Percentiles rank a stretch among this genome's conserved stretches.
These are phyloP conservation scores for Calypte anna DNA, from an alignment of 2,113 vertebrate species.

Conservation along the genomic window DNA sequence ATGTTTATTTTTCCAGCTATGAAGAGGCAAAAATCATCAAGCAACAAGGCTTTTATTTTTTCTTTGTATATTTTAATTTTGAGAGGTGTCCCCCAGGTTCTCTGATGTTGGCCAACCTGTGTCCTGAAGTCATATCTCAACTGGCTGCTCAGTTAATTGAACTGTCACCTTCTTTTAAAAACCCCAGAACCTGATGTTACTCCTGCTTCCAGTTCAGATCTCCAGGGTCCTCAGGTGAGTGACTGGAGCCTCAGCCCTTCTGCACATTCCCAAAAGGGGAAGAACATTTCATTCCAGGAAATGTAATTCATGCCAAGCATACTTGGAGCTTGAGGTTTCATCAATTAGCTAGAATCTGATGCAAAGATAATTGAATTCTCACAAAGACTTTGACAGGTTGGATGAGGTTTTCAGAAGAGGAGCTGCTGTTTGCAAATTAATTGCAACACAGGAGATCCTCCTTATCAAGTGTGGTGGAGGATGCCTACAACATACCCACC, in stretches of 20 bases:
- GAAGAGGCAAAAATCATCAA: not conserved
- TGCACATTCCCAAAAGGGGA: not conserved
- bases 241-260: not conserved
- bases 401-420: not conserved
- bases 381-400: not conserved
- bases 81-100: not conserved
- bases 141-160: constrained; percentile 35
- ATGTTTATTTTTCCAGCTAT: constrained; percentile 1
- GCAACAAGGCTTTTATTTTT: not conserved
- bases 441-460: not conserved
- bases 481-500: not conserved
- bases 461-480: not conserved
- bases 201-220: not conserved
- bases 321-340: not conserved
- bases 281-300: not conserved
- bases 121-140: constrained; percentile 29
- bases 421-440: not conserved
- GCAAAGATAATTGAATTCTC: not conserved
- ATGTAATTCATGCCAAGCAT: not conserved
- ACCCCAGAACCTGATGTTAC: not conserved
- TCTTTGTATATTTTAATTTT: not conserved
- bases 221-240: not conserved
- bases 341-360: not conserved
- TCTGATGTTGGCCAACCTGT: not conserved
- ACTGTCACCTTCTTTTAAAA: not conserved